These are phyloP conservation scores for Gymnosoma rotundatum DNA, from an alignment of 2,888 invertebrate genomes.

Conservation along the genomic window DNA sequence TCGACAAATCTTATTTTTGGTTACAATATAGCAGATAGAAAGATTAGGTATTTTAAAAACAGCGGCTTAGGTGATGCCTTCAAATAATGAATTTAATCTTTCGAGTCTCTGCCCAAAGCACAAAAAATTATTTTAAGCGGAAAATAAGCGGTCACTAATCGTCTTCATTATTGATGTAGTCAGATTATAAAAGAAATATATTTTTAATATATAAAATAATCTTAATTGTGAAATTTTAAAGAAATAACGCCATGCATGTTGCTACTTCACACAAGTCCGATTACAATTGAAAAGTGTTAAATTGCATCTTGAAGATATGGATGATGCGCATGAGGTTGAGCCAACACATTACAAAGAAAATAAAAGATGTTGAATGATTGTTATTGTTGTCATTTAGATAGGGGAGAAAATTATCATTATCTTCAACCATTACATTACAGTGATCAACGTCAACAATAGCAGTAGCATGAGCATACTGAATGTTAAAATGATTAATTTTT, in stretches of 20 bases:
- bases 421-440: conserved; percentile 37
- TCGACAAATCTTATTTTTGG: too few relatives aligned
- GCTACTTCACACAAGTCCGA: conserved; percentile 10
- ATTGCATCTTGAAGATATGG: conserved; percentile 14
- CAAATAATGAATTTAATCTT: background rate
- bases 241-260: conserved; percentile 24
- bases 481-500: conserved; percentile 46
- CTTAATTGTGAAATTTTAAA: background rate
- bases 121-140: conserved; percentile 27
- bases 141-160: conserved; percentile 26
- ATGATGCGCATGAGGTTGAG: conserved; percentile 2
- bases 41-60: too few relatives aligned
- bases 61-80: too few relatives aligned
- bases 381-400: conserved; percentile 49
- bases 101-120: conserved; percentile 2
- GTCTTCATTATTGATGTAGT: conserved; percentile 36
- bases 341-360: background rate
- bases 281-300: conserved; percentile 35
- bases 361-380: conserved; percentile 37
- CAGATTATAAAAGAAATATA: conserved; percentile 22
- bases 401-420: conserved; percentile 59
- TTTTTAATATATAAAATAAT: conserved; percentile 15
- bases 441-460: conserved; percentile 2
- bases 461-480: conserved; percentile 14
- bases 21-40: too few relatives aligned